A percentile compares a stretch with the other conserved stretches of the same genome.
phyloP scores from a whole-genome alignment of 2,113 vertebrate species.

The Syngnathoides biaculeatus region DNA sequence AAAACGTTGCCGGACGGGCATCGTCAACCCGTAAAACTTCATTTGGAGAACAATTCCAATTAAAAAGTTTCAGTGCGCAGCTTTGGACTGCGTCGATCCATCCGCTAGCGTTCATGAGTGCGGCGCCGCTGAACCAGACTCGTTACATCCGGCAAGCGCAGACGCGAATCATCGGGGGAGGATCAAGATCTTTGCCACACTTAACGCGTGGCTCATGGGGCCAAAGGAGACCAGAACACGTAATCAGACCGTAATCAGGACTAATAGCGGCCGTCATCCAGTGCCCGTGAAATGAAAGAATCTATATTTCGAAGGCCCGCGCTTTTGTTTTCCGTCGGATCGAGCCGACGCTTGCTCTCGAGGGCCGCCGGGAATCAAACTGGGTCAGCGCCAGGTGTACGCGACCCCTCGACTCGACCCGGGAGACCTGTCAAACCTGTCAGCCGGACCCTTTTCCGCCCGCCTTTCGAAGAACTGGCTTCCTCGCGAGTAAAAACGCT shows the following conservation, averaged over 20 bases:
- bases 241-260: no score
- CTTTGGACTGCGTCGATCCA: constrained; percentile 18
- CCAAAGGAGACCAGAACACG: neutral
- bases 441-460: constrained; percentile 25
- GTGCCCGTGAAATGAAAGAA: neutral
- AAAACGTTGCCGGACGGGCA: neutral
- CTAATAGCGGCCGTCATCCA: neutral
- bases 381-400: constrained; percentile 25
- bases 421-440: constrained; percentile 39
- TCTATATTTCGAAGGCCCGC: neutral
- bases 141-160: constrained; percentile 28
- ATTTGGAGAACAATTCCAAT: neutral
- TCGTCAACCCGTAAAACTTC: neutral
- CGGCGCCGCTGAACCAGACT: constrained; percentile 42
- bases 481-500: constrained; percentile 33
- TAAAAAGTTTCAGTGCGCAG: neutral
- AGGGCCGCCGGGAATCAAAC: neutral
- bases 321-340: neutral
- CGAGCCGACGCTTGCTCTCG: neutral
- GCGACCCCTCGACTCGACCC: constrained; percentile 3
- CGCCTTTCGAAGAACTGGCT: constrained; percentile 35
- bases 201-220: neutral
- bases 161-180: constrained; percentile 6
- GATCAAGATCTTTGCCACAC: neutral
- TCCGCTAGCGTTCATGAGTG: constrained; percentile 43